These are phyloP conservation scores for Platynereis dumerilii DNA, from an alignment of 2,888 invertebrate genomes.

Conservation along the genomic window DNA sequence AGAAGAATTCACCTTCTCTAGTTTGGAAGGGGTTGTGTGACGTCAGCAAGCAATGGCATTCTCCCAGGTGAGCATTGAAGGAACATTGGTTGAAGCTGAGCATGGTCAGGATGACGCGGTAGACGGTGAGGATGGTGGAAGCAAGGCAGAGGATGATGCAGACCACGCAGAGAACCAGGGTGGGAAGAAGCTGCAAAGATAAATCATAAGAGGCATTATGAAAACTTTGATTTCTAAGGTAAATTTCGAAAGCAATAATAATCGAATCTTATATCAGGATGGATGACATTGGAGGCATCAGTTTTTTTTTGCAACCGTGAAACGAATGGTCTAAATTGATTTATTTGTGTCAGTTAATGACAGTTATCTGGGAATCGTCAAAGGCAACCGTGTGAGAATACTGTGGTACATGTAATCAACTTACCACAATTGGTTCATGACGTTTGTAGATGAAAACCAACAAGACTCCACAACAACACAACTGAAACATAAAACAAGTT, in stretches of 20 bases:
- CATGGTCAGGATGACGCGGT: constrained; percentile 19
- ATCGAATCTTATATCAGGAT: too few species aligned
- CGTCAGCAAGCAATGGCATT: constrained; percentile 6
- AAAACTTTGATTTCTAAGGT: too few species aligned
- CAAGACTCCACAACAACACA: constrained; percentile 1
- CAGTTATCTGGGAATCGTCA: too few species aligned
- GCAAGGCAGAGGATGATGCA: constrained; percentile 10
- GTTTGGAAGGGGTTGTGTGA: too few species aligned
- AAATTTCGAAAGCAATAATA: too few species aligned
- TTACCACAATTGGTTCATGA: constrained; percentile 4
- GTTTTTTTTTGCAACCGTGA: too few species aligned
- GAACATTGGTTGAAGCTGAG: constrained; percentile 13
- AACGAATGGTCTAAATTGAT: too few species aligned
- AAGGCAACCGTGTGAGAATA: too few species aligned
- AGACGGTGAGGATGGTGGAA: constrained; percentile 4
- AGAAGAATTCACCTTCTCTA: too few species aligned
- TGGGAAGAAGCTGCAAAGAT: constrained; percentile 17
- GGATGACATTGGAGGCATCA: too few species aligned
- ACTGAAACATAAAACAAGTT: neutral
- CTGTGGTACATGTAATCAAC: too few species aligned
- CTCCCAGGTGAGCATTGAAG: neutral
- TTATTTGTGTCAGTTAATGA: too few species aligned
- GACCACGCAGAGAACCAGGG: constrained; percentile 13
- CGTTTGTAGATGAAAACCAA: constrained; percentile 3
- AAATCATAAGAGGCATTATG: constrained; percentile 7